A percentile compares a stretch with the other conserved stretches of the same genome.
Evolutionary conservation across 2,888 invertebrate genomes (phyloP).

Genomic region (Orchestes rusci): DNA sequence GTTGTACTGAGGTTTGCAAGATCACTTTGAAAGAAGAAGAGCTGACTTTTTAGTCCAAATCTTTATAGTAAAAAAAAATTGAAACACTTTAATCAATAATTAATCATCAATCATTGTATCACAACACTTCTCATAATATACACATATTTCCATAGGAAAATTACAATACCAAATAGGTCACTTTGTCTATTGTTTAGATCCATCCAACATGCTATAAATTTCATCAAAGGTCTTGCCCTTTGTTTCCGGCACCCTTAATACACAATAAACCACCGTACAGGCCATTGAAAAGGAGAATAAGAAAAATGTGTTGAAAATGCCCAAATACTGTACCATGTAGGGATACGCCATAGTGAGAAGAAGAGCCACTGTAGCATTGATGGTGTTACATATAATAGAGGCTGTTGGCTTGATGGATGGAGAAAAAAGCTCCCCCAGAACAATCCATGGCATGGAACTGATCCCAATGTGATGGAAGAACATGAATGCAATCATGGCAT

Average conservation of each 20-base stretch:
- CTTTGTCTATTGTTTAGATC: no score
- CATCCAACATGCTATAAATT: conserved; percentile 8
- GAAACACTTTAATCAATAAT: no score
- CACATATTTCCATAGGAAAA: no score
- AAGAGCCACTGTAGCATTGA: conserved; percentile 70
- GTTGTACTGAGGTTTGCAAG: no score
- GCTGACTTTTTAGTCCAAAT: no score
- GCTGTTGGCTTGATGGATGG: conserved; percentile 67
- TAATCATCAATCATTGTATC: no score
- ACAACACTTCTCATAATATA: no score
- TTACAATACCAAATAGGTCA: no score
- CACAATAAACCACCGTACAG: conserved; percentile 61
- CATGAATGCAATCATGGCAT: conserved; percentile 64
- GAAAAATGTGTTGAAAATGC: conserved; percentile 63
- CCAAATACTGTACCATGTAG: conserved; percentile 49
- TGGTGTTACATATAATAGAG: conserved; percentile 65
- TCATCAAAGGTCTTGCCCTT: conserved; percentile 43
- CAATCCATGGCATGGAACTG: conserved; percentile 73
- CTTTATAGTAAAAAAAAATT: no score
- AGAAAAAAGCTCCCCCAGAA: conserved; percentile 76
- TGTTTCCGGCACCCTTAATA: conserved; percentile 75
- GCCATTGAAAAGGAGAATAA: conserved; percentile 58
- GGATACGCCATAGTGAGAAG: conserved; percentile 64
- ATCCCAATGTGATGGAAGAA: conserved; percentile 66
- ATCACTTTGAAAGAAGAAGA: no score